These are phyloP conservation scores for Nesoenas mayeri DNA, from an alignment of 2,113 vertebrate genomes.

Conservation along the genomic window DNA sequence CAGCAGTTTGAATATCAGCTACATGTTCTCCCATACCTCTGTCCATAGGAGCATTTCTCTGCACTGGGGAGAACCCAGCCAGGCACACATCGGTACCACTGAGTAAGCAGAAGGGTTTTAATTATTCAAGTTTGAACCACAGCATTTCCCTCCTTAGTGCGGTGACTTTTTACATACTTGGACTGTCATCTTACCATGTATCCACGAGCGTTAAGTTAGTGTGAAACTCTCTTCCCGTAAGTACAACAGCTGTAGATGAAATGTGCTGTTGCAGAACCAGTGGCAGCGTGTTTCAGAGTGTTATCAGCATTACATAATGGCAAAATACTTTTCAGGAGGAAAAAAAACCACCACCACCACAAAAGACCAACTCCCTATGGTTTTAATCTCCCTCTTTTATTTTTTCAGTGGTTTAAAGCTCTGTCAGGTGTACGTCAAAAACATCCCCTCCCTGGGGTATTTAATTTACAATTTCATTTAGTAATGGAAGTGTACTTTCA, in stretches of 20 bases:
- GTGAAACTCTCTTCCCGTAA: slow-evolving; percentile 13
- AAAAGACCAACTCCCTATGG: background rate
- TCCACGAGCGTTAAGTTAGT: background rate
- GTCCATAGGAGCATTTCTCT: background rate
- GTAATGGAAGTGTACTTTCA: slow-evolving; percentile 44
- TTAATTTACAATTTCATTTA: slow-evolving; percentile 57
- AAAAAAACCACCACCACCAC: background rate
- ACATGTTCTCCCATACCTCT: background rate
- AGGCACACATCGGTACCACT: background rate
- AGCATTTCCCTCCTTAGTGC: background rate
- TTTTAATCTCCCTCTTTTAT: slow-evolving; percentile 47
- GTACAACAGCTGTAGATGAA: slow-evolving; percentile 13
- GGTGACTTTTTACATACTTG: background rate
- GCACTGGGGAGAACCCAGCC: background rate
- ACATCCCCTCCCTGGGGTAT: background rate
- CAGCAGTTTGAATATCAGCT: background rate
- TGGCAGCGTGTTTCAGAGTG: background rate
- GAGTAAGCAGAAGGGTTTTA: background rate
- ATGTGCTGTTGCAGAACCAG: background rate
- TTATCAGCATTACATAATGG: background rate
- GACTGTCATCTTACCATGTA: background rate
- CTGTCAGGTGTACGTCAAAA: slow-evolving; percentile 13
- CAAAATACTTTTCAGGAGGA: slow-evolving; percentile 16
- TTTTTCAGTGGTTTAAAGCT: slow-evolving; percentile 49
- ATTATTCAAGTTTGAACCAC: background rate